These are phyloP conservation scores for Steinernema feltiae DNA, from an alignment of 1,140 invertebrate species.

Conservation along the genomic window DNA sequence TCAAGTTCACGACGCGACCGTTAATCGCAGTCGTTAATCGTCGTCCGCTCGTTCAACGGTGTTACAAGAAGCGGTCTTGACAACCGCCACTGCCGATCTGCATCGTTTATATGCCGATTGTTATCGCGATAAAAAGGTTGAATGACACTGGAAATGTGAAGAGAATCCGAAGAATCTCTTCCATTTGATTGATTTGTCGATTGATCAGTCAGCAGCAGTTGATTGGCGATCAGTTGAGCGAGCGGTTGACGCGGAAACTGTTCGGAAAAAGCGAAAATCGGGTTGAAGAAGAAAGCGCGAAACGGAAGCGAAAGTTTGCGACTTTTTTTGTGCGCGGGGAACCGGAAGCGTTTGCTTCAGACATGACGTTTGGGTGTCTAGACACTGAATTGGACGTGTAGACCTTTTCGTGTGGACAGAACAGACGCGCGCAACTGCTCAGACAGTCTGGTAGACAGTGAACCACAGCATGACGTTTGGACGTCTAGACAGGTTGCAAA, in stretches of 20 bases:
- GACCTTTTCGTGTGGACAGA: too few relatives aligned
- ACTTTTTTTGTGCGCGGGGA: not conserved
- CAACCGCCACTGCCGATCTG: not conserved
- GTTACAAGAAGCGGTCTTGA: not conserved
- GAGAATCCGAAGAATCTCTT: not conserved
- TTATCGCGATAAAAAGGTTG: too few relatives aligned
- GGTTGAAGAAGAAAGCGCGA: not conserved
- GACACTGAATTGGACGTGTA: too few relatives aligned
- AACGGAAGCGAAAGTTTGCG: not conserved
- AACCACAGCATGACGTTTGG: too few relatives aligned
- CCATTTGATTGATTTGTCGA: not conserved
- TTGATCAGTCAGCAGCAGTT: too few relatives aligned
- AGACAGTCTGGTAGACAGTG: too few relatives aligned
- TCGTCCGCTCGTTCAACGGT: not conserved
- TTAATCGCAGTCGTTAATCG: conserved; percentile 3
- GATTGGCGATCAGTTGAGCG: not conserved
- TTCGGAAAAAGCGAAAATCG: not conserved
- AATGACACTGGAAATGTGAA: not conserved
- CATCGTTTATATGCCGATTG: too few relatives aligned
- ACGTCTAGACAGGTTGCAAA: too few relatives aligned
- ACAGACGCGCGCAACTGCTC: too few relatives aligned
- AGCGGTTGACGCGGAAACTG: not conserved
- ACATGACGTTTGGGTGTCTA: too few relatives aligned
- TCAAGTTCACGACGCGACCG: not conserved
- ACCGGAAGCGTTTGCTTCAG: too few relatives aligned